Percentiles rank a stretch among this genome's conserved stretches.
phyloP scores from a whole-genome alignment of 2,888 invertebrate genomes.

The Leptinotarsa rubiginosa region DNA sequence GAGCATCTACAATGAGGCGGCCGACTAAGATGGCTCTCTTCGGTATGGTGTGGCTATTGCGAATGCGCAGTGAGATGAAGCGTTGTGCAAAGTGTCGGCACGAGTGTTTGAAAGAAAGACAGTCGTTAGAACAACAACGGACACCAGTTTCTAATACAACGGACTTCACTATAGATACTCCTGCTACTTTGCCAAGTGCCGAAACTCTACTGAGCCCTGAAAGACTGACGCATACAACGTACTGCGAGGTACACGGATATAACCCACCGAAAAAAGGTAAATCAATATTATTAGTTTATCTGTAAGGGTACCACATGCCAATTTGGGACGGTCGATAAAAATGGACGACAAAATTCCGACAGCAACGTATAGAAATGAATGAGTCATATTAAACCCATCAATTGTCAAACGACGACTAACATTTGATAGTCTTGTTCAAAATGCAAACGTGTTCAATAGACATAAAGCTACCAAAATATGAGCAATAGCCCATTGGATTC shows the following conservation, averaged over 20 bases:
- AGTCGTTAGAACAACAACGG: constrained; percentile 43
- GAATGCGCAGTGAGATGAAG: constrained; percentile 83
- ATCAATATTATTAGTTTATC: constrained; percentile 7
- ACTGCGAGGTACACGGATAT: constrained; percentile 72
- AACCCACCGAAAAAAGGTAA: constrained; percentile 71
- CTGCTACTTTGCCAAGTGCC: constrained; percentile 47
- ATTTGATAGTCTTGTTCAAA: no score
- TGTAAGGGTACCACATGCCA: neutral
- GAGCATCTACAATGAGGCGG: constrained; percentile 57
- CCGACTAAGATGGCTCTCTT: constrained; percentile 82
- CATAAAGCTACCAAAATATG: no score
- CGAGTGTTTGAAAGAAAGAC: constrained; percentile 46
- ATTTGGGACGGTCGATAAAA: no score
- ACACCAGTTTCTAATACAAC: constrained; percentile 62
- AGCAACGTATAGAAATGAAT: no score
- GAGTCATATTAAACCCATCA: no score
- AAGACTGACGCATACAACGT: constrained; percentile 66
- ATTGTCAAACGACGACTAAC: no score
- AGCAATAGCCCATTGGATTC: no score
- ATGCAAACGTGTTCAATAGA: no score
- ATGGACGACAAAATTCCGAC: no score
- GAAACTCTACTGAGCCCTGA: constrained; percentile 52
- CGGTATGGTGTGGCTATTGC: constrained; percentile 87
- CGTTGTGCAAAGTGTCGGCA: constrained; percentile 77
- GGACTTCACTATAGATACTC: constrained; percentile 69